Base-by-base conservation (phyloP, 2,888 invertebrate species). In the Crossocerus cetratus region DNA sequence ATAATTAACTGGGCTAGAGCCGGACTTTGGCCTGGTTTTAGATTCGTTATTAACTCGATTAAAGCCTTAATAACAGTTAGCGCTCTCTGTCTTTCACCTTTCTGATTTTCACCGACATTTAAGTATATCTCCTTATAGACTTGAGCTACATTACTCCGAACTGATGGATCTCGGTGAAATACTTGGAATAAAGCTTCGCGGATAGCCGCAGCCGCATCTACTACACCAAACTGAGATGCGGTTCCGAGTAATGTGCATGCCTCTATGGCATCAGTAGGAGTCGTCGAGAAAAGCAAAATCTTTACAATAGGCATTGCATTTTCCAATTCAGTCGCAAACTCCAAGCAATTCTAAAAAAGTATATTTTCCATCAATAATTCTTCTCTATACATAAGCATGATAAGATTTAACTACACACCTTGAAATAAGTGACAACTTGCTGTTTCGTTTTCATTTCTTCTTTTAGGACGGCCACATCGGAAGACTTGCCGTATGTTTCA, bases 181-280 rank as follows among this genome's bases (percentile, higher is more conserved):
- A 87, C 84, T 81, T 89, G 89, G 23, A 86, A 84, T 16, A 89
- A 74, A 14, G 89, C 88, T 74, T 86, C 88, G 23, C 85, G 87
- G 60, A 87, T 76, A 81, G 96, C 97, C 44, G 91, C 85, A 80
- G 94, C 93, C 2, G 95, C 94, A 62, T 94, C 94, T 73, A 94
- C 93, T n/a, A 97, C 93, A 65, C 94, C 94, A 86, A 96, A 96
- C 77, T 95, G 93, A 85, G 94, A 94, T 0, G 96, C 96, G 0
- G 95, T 93, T 0, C 96, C 95, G 82, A 98, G 95, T 88, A 98
- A 97, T 71, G 96, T 94, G 23, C 98, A 95, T 0, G 98, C 96
- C 89, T 98, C 98, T 65, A 95, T 93, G 14, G 97, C 95, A 88
- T 98, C 98, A 0, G 95, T 93, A 3, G 94, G 93, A 74, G 93